Evolutionary conservation across 1,140 invertebrate genomes (phyloP), one percentile per base, ranked within the genome.

Genomic region (Drosophila bifasciata): DNA sequence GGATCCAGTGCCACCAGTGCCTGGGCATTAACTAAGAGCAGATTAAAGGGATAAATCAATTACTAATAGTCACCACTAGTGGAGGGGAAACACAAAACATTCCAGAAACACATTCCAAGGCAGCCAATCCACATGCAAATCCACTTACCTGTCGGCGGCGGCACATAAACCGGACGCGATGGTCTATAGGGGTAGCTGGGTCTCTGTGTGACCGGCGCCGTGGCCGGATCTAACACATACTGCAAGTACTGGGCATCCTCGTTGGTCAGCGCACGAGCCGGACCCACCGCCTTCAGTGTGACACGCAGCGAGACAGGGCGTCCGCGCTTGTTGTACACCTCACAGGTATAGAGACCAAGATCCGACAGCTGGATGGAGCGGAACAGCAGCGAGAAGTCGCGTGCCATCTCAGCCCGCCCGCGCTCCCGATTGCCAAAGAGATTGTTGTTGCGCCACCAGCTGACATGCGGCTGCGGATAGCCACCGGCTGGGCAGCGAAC

Each of bases 401-500:
- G 93, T 19, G 94, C 93, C 71, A 96, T 95, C 80, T 97, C 95
- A 73, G 95, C 97, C 16, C 94, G 92, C 77, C 95, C 96, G 17
- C 94, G 92, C 2, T 94, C 92, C 40, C 95, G 95, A 41, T 93
- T 93, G 1, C 96, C 96, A 79, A 97, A 93, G 85, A 95, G 93
- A 6, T 91, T 92, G 9, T 94, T 93, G n/a, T 96, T 95, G 44
- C 95, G 93, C 96, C 96, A 97, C 97, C 97, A 98, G 13, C 95
- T 96, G 13, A 98, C 95, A 16, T 93, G 92, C 0, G 97, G 97
- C 41, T 93, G 91, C 0, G 97, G 97, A 93, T 94, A 95, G 25
- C 97, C 97, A 79, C 96, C 94, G 13, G 96, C 96, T 70, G 95
- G 95, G 92, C 97, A 98, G 61, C 95, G 94, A 2, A 98, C 92